Conservation (phyloP, 2,888 invertebrate species). For the Fabriciana adippe region DNA sequence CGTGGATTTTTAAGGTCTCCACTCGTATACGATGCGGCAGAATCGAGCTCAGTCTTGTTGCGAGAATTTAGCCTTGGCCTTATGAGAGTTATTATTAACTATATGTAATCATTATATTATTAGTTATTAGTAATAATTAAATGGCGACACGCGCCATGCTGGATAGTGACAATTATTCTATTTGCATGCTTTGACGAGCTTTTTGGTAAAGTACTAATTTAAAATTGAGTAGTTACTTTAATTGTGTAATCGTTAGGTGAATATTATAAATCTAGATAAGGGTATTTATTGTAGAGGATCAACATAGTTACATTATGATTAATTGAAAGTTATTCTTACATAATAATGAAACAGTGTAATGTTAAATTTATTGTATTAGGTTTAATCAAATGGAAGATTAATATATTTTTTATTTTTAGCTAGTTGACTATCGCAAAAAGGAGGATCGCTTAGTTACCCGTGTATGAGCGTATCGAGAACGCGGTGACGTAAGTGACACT, state of each 20-base stretch:
- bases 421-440: conserved; percentile 78
- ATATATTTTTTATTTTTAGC: conserved; percentile 82
- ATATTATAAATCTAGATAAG: conserved; percentile 77
- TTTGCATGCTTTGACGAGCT: conserved; percentile 83
- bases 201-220: conserved; percentile 82
- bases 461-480: conserved; percentile 45
- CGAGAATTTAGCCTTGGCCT: conserved; percentile 83
- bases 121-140: conserved; percentile 64
- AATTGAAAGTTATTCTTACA: conserved; percentile 76
- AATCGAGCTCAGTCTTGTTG: conserved; percentile 76
- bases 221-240: conserved; percentile 79
- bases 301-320: conserved; percentile 77
- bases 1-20: conserved; percentile 24
- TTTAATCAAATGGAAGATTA: conserved; percentile 76
- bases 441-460: conserved; percentile 61
- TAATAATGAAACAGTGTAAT: conserved; percentile 77
- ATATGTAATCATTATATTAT: conserved; percentile 77
- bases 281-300: conserved; percentile 80
- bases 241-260: conserved; percentile 79
- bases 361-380: conserved; percentile 72
- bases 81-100: conserved; percentile 78
- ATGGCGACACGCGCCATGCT: conserved; percentile 72
- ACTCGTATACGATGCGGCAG: conserved; percentile 64
- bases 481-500: conserved; percentile 59
- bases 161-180: conserved; percentile 78